These are phyloP conservation scores for Hypomecis punctinalis DNA, from an alignment of 2,888 invertebrate genomes.

Conservation along the genomic window DNA sequence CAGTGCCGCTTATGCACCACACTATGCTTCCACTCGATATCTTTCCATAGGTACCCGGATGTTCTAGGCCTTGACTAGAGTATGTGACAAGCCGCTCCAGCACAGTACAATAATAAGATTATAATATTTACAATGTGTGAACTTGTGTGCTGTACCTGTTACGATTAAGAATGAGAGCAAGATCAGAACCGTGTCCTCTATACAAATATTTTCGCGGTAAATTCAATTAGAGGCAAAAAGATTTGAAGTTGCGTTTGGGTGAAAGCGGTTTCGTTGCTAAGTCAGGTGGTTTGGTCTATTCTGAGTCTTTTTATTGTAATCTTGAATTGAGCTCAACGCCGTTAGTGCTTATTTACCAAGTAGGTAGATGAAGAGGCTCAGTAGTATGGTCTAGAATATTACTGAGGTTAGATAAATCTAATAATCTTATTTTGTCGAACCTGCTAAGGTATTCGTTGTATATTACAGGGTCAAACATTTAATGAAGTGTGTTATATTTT, in stretches of 20 bases:
- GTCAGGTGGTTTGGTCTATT: slow-evolving; percentile 19
- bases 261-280: slow-evolving; percentile 35
- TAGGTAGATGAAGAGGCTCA: slow-evolving; percentile 7
- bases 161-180: slow-evolving; percentile 17
- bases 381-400: slow-evolving; percentile 6
- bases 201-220: slow-evolving; percentile 25
- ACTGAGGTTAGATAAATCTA: too few species aligned
- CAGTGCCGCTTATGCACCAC: slow-evolving; percentile 63
- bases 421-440: too few species aligned
- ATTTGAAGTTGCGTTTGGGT: slow-evolving; percentile 25
- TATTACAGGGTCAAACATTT: too few species aligned
- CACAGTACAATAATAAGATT: slow-evolving; percentile 2
- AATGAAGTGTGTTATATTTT: too few species aligned
- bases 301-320: slow-evolving; percentile 23
- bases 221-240: slow-evolving; percentile 29
- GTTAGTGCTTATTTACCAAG: slow-evolving; percentile 15
- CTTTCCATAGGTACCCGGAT: slow-evolving; percentile 59
- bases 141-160: slow-evolving; percentile 8
- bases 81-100: slow-evolving; percentile 29
- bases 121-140: slow-evolving; percentile 10
- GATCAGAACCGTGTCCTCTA: slow-evolving; percentile 12
- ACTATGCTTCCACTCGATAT: slow-evolving; percentile 57
- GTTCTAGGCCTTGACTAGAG: slow-evolving; percentile 39
- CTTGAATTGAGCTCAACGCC: slow-evolving; percentile 26
- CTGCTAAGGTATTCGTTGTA: too few species aligned